These are phyloP conservation scores for Chironomus tepperi DNA, from an alignment of 1,140 invertebrate species.

Conservation along the genomic window DNA sequence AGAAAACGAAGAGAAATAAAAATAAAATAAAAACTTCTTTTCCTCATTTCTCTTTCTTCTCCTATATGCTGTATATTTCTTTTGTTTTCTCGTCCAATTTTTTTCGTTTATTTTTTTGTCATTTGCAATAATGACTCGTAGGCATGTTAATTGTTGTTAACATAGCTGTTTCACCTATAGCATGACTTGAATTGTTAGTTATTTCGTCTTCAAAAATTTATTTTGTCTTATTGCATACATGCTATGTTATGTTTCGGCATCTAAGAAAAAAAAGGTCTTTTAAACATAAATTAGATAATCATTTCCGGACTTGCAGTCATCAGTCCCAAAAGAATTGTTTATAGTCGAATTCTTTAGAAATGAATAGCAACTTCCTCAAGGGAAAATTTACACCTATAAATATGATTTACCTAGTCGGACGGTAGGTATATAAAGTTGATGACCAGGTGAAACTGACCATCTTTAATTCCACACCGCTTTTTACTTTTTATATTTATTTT, in stretches of 20 bases:
- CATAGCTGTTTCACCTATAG: background rate
- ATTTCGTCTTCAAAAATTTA: background rate
- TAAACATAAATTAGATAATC: conserved; percentile 24
- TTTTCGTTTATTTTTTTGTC: background rate
- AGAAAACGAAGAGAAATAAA: background rate
- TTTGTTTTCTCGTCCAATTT: background rate
- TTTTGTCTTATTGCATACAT: background rate
- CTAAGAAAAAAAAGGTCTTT: conserved; percentile 3
- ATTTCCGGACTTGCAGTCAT: conserved; percentile 8
- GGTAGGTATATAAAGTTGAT: background rate
- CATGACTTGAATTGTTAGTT: conserved; percentile 22
- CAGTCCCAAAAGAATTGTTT: background rate
- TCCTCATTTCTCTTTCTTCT: conserved; percentile 7
- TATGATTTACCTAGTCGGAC: too few species aligned
- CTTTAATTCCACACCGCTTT: background rate
- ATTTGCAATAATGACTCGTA: conserved; percentile 2
- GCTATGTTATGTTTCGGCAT: background rate
- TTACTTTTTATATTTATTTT: background rate
- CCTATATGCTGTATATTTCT: background rate
- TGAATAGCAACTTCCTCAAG: background rate
- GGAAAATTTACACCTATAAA: too few species aligned
- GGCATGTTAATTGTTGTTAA: conserved; percentile 20
- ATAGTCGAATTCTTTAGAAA: background rate
- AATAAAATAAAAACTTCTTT: conserved; percentile 1
- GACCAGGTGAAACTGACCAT: conserved; percentile 19